Base-by-base conservation (phyloP, 1,140 invertebrate species). In the Neocloeon triangulifer region DNA sequence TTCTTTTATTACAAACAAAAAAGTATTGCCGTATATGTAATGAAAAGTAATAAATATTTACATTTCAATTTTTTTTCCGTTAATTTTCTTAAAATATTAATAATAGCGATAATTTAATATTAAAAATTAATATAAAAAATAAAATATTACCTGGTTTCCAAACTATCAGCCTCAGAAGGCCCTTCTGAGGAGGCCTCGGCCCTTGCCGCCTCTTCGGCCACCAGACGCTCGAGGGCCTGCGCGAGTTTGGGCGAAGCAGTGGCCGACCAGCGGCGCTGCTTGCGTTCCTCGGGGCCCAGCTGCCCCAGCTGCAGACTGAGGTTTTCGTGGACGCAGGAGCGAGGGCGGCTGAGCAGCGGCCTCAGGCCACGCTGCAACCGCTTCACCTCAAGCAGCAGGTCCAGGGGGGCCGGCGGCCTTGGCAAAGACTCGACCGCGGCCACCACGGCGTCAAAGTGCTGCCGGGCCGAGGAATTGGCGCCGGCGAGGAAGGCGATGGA, bases 311-410 rank as follows among this genome's bases (percentile, higher is more conserved):
- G 48, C 50, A 34, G 55, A 58, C 41, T 70, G n/a, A n/a, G n/a
- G n/a, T n/a, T n/a, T n/a, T n/a, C n/a, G n/a, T n/a, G 64, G 5
- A 73, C 59, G 43, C 71, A 76, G 0, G 73, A 76, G 21, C 68
- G 55, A 2, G 71, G 72, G 35, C 39, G 39, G 32, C 43, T 41
- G n/a, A 46, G 43, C 33, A 73, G 64, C 43, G 63, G 62, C 39
- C 71, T 68, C 44, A 80, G 68, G 48, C 73, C 78, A 41, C 70
- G 59, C 43, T 79, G 74, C 14, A 80, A 54, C 43, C 74, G 65
- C 30, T 73, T 61, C 45, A 73, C 73, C 44, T 81, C 76, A 53
- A 76, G 78, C 37, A 81, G 62, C 25, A 81, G 61, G 46, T 84
- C 78, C 25, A 86, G 52, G 35, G 74, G 69, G 50, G 82, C 82